Conservation (phyloP, 2,797 vertebrate species). For the Alosa sapidissima region DNA sequence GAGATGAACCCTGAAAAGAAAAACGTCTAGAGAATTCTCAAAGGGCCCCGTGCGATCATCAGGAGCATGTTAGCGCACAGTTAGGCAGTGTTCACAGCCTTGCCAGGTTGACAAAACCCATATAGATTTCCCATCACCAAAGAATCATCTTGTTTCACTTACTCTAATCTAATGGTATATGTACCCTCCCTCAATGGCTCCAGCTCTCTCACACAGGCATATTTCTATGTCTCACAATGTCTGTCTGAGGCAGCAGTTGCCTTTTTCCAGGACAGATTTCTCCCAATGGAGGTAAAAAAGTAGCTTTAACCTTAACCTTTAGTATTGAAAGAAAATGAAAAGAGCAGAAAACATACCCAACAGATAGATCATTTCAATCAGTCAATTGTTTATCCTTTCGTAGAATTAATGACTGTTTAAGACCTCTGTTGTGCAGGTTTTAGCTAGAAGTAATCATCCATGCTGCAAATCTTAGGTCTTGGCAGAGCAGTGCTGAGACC, state of each 20-base stretch:
- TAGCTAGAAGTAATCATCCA: neutral
- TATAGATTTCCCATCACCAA: neutral
- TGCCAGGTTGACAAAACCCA: neutral
- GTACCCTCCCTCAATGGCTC: neutral
- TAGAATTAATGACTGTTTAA: neutral
- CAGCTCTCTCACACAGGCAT: neutral
- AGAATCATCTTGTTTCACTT: constrained; percentile 11
- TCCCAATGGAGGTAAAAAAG: too few relatives aligned
- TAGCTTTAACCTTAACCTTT: too few relatives aligned
- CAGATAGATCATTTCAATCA: neutral
- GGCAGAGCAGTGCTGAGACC: neutral
- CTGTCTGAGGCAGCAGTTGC: too few relatives aligned
- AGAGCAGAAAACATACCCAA: neutral
- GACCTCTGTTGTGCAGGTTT: neutral
- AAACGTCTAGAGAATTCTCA: constrained; percentile 51
- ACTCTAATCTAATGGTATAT: neutral
- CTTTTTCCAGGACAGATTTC: too few relatives aligned
- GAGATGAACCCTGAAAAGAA: constrained; percentile 65
- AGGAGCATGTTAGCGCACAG: constrained; percentile 37
- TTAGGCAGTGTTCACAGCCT: constrained; percentile 9
- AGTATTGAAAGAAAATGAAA: neutral
- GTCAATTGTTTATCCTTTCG: neutral
- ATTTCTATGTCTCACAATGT: neutral
- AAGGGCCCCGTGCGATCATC: constrained; percentile 43
- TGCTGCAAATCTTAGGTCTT: neutral